Evolutionary conservation across 2,888 invertebrate species (phyloP).

Genomic region (Brachyopa scutellaris): DNA sequence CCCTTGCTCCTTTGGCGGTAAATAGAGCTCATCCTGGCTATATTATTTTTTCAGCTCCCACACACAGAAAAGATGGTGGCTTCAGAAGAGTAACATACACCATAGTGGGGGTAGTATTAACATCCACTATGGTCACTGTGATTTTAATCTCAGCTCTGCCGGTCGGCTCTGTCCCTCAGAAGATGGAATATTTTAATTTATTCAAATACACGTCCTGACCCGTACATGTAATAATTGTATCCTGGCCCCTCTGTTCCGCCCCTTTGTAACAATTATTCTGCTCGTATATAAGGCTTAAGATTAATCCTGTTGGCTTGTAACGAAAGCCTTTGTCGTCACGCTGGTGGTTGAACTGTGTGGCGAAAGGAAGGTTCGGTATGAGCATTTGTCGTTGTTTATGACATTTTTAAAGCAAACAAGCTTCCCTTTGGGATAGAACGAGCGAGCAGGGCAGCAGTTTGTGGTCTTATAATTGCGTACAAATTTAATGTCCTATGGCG

Average conservation of each 20-base stretch:
- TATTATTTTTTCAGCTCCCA: constrained; percentile 16
- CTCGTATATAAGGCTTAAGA: constrained; percentile 67
- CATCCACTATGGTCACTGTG: constrained; percentile 41
- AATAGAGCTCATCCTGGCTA: constrained; percentile 21
- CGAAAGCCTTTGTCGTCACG: constrained; percentile 70
- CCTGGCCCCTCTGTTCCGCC: not conserved
- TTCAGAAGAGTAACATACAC: constrained; percentile 11
- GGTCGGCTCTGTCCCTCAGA: constrained; percentile 36
- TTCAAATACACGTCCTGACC: constrained; percentile 67
- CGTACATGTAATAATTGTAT: constrained; percentile 51
- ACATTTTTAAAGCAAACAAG: constrained; percentile 68
- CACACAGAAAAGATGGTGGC: constrained; percentile 20
- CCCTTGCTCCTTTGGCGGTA: not conserved
- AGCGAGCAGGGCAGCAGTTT: constrained; percentile 16
- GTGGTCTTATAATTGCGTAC: constrained; percentile 70
- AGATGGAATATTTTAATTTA: constrained; percentile 70
- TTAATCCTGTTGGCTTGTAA: constrained; percentile 70
- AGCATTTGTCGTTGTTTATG: constrained; percentile 71
- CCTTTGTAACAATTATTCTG: constrained; percentile 57
- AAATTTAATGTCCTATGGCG: constrained; percentile 67
- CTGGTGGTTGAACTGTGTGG: constrained; percentile 53
- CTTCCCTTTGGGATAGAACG: constrained; percentile 33
- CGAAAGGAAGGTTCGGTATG: constrained; percentile 28
- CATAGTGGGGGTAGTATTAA: constrained; percentile 33
- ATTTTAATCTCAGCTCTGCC: constrained; percentile 64